Conservation (phyloP, 2,888 invertebrate genomes). For the Heteromyza rotundicornis region DNA sequence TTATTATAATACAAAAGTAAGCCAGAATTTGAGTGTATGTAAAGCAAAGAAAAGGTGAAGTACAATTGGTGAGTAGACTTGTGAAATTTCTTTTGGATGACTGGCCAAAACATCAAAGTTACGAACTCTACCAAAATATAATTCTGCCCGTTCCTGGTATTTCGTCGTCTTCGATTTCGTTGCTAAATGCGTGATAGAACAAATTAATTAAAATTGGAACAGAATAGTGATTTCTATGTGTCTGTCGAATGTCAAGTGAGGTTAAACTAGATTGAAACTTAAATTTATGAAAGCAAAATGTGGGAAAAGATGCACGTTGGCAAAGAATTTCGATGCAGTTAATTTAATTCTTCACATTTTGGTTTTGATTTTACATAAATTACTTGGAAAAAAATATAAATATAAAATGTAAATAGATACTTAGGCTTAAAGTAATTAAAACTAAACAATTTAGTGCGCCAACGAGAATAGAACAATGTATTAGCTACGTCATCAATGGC, state of each 20-base stretch:
- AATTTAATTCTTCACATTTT: background rate
- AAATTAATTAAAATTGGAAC: constrained; percentile 2
- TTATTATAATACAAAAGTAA: no score
- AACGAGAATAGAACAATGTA: background rate
- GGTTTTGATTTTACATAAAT: background rate
- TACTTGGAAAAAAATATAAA: background rate
- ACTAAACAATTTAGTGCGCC: background rate
- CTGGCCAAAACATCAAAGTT: background rate
- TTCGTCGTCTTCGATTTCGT: constrained; percentile 53
- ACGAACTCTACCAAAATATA: constrained; percentile 51
- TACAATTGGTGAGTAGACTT: background rate
- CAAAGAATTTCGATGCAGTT: background rate
- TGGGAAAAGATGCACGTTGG: no score
- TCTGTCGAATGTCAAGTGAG: no score
- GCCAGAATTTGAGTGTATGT: no score
- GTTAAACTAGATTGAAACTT: no score
- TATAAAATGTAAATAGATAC: background rate
- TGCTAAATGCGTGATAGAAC: constrained; percentile 40
- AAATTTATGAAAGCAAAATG: no score
- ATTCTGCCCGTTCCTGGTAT: constrained; percentile 52
- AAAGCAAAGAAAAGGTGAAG: background rate
- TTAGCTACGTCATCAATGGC: no score
- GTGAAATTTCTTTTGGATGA: background rate
- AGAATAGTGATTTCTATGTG: background rate
- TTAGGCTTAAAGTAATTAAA: background rate